phyloP scores from a whole-genome alignment of 2,797 vertebrate genomes.

The Steatocranus sp. region DNA sequence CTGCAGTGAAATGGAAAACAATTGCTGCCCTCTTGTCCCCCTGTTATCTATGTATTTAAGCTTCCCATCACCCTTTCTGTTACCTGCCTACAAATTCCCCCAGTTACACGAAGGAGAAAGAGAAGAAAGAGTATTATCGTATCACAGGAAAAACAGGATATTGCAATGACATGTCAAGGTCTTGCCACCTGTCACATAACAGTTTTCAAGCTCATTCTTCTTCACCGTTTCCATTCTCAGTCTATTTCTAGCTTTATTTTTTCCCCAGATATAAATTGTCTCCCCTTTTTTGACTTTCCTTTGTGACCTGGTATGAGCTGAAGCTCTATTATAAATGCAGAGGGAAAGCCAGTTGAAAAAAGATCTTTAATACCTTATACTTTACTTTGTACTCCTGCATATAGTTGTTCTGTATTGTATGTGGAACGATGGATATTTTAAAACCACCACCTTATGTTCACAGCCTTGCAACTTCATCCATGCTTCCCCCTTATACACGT shows the following conservation, averaged over 20 bases:
- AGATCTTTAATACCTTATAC: neutral
- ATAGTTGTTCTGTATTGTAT: neutral
- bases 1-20: neutral
- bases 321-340: neutral
- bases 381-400: neutral
- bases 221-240: neutral
- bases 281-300: neutral
- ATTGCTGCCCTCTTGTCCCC: neutral
- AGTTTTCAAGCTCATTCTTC: neutral
- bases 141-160: neutral
- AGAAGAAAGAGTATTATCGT: neutral
- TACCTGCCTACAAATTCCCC: neutral
- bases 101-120: neutral
- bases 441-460: neutral
- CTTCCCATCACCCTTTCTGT: neutral
- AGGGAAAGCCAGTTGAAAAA: neutral
- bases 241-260: neutral
- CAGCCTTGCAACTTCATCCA: neutral
- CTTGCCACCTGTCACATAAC: conserved; percentile 21
- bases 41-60: neutral
- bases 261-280: neutral
- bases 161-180: neutral
- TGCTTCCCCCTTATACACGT: neutral
- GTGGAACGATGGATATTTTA: neutral
- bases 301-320: neutral